These are phyloP conservation scores for Phainopepla nitens DNA, from an alignment of 2,113 vertebrate species.

Conservation along the genomic window DNA sequence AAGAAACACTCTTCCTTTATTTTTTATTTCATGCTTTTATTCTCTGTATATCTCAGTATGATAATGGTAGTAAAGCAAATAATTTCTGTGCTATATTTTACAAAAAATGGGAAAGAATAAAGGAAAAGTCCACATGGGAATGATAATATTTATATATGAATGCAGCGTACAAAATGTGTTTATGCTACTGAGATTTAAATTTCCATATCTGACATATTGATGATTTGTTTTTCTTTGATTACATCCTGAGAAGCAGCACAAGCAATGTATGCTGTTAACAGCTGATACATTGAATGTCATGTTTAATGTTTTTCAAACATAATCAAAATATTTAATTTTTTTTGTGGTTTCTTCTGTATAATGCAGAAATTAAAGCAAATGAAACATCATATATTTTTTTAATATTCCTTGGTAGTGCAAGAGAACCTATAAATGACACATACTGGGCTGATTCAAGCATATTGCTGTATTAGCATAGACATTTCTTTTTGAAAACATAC, in stretches of 20 bases:
- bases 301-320: slow-evolving; percentile 44
- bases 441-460: slow-evolving; percentile 40
- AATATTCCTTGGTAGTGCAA: background rate
- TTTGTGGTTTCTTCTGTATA: background rate
- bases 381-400: background rate
- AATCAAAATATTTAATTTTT: slow-evolving; percentile 44
- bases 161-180: background rate
- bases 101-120: background rate
- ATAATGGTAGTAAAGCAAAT: background rate
- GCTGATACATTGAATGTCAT: slow-evolving; percentile 25
- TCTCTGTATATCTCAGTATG: background rate
- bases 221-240: slow-evolving; percentile 59
- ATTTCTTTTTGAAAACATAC: slow-evolving; percentile 5
- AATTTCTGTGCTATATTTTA: background rate
- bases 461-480: slow-evolving; percentile 45
- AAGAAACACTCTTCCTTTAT: fast-evolving
- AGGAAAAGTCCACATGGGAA: background rate
- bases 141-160: slow-evolving; percentile 51
- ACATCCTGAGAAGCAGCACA: background rate
- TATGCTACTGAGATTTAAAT: slow-evolving; percentile 44
- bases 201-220: slow-evolving; percentile 40
- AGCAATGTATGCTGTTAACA: slow-evolving; percentile 35
- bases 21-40: background rate
- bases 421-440: slow-evolving; percentile 18
- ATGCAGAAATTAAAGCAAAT: slow-evolving; percentile 31